A percentile compares a stretch with the other conserved stretches of the same genome.
These are phyloP conservation scores for Sminthurides aquaticus DNA, from an alignment of 2,888 invertebrate genomes.

Conservation along the genomic window DNA sequence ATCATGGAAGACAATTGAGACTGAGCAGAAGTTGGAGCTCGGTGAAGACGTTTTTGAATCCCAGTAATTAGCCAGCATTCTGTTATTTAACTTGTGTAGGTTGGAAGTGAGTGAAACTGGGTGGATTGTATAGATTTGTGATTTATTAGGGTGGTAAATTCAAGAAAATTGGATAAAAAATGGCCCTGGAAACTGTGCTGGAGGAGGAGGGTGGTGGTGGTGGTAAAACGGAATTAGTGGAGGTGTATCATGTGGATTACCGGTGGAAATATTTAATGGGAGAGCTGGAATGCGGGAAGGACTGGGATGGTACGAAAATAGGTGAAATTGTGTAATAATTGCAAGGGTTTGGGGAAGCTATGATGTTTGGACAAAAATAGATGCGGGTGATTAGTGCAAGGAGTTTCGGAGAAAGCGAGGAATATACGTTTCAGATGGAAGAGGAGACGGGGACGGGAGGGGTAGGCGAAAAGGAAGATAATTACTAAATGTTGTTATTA, in stretches of 20 bases:
- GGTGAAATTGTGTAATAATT: neutral
- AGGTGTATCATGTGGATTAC: slow-evolving; percentile 18
- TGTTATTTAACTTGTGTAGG: no score
- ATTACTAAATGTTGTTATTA: no score
- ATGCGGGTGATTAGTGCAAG: no score
- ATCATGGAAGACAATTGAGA: no score
- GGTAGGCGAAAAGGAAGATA: no score
- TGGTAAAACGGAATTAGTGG: neutral
- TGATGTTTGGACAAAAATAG: no score
- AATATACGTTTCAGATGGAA: neutral
- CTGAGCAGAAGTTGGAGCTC: no score
- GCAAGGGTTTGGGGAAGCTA: no score
- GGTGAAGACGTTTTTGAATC: no score
- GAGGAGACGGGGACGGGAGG: no score
- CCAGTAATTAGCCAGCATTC: no score
- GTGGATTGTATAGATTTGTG: neutral
- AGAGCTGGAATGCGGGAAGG: neutral
- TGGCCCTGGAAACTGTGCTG: neutral
- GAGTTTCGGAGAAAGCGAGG: no score
- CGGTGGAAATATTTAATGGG: slow-evolving; percentile 8
- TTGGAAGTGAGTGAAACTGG: neutral
- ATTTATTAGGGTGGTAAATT: neutral
- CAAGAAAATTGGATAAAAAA: neutral
- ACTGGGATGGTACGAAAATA: neutral
- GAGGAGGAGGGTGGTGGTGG: neutral